Evolutionary conservation across 2,888 invertebrate species (phyloP).

Genomic region (Operophtera brumata): DNA sequence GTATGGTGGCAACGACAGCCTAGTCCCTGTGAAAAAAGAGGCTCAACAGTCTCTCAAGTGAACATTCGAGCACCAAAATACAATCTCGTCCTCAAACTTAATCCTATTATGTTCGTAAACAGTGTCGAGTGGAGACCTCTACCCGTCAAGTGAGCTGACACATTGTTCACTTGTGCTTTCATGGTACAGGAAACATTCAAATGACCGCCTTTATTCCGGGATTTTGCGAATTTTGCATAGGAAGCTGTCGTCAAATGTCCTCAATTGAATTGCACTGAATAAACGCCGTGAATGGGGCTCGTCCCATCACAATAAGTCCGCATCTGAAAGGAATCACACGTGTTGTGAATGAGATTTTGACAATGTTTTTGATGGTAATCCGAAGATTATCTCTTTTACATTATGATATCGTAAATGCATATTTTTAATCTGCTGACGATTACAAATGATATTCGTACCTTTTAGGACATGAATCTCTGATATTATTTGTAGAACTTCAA

Average conservation of each 20-base stretch:
- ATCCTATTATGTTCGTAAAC: slow-evolving; percentile 75
- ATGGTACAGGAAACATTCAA: slow-evolving; percentile 67
- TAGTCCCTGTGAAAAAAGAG: slow-evolving; percentile 8
- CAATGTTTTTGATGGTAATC: slow-evolving; percentile 58
- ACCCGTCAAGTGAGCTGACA: slow-evolving; percentile 70
- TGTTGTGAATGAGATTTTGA: slow-evolving; percentile 66
- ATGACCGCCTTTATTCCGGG: slow-evolving; percentile 73
- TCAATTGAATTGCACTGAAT: slow-evolving; percentile 56
- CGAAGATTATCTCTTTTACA: slow-evolving; percentile 53
- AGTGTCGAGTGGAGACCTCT: slow-evolving; percentile 60
- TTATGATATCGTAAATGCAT: slow-evolving; percentile 29
- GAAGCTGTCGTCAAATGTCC: slow-evolving; percentile 73
- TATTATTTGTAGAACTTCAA: slow-evolving; percentile 1
- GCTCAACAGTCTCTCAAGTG: slow-evolving; percentile 35
- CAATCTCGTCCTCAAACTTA: slow-evolving; percentile 59
- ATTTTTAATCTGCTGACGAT: slow-evolving; percentile 10
- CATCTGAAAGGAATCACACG: slow-evolving; percentile 67
- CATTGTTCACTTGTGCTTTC: slow-evolving; percentile 51
- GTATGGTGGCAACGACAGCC: not conserved
- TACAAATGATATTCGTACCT: slow-evolving; percentile 11
- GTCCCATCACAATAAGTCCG: slow-evolving; percentile 57
- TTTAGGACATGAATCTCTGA: not conserved
- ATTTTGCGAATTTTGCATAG: slow-evolving; percentile 78
- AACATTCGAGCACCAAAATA: slow-evolving; percentile 49
- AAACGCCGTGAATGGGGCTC: slow-evolving; percentile 55